These are phyloP conservation scores for Protonibea diacanthus DNA, from an alignment of 2,797 vertebrate species.

Conservation along the genomic window DNA sequence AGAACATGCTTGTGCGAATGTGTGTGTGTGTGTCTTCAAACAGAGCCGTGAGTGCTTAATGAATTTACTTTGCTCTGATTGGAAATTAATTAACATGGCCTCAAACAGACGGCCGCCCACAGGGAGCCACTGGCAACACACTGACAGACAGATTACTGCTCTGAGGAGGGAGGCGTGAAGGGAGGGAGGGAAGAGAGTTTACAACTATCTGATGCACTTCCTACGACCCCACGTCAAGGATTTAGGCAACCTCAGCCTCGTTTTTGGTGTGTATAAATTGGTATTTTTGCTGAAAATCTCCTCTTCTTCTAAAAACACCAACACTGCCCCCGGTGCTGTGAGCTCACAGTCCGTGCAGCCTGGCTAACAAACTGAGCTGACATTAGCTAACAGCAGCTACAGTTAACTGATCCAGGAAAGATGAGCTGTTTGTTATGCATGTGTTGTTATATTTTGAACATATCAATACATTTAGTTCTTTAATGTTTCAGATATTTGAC, in stretches of 20 bases:
- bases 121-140: conserved; percentile 84
- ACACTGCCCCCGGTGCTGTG: no score
- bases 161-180: conserved; percentile 9
- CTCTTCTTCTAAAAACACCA: no score
- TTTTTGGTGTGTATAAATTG: not conserved
- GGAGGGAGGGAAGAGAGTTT: conserved; percentile 20
- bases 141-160: conserved; percentile 75
- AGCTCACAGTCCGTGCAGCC: no score
- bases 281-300: no score
- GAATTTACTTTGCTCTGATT: conserved; percentile 89
- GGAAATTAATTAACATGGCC: conserved; percentile 88
- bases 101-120: conserved; percentile 84
- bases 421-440: no score
- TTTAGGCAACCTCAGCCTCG: not conserved
- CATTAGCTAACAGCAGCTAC: not conserved
- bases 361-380: no score
- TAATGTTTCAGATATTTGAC: not conserved
- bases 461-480: not conserved
- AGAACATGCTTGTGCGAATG: conserved; percentile 6
- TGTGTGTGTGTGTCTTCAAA: conserved; percentile 71
- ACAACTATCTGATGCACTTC: conserved; percentile 53
- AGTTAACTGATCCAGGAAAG: no score
- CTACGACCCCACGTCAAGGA: conserved; percentile 37
- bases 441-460: no score
- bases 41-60: conserved; percentile 80